These are phyloP conservation scores for Chrysocyon brachyurus DNA, from an alignment of 2,797 vertebrate genomes.

Conservation along the genomic window DNA sequence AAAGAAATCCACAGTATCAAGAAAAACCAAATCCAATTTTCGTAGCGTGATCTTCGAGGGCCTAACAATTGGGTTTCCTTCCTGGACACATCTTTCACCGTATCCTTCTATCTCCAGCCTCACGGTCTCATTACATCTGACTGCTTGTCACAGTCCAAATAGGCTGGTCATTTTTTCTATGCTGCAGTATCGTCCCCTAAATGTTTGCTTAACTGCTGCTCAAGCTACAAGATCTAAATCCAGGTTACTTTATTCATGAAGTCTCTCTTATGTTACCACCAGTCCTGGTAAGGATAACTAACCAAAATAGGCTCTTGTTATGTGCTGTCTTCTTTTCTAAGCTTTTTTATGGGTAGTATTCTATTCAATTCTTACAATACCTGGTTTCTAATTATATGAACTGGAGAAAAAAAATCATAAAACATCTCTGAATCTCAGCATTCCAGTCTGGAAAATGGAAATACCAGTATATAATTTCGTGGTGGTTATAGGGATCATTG, in stretches of 20 bases:
- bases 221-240: background rate
- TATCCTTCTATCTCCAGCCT: background rate
- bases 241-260: background rate
- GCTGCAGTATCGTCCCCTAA: background rate
- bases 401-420: slow-evolving; percentile 37
- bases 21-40: background rate
- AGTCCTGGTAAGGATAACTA: background rate
- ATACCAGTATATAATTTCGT: background rate
- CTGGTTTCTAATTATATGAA: background rate
- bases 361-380: background rate
- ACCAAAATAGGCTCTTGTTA: background rate
- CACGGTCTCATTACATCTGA: background rate
- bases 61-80: background rate
- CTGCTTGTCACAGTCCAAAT: slow-evolving; percentile 9
- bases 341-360: background rate
- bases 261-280: background rate
- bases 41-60: background rate
- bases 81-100: background rate
- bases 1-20: background rate
- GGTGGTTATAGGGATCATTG: background rate
- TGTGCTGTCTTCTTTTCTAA: background rate
- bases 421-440: background rate
- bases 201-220: background rate
- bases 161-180: background rate
- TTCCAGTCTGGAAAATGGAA: background rate